Base-by-base conservation (phyloP, 1,140 invertebrate genomes). In the Drosophila funebris region DNA sequence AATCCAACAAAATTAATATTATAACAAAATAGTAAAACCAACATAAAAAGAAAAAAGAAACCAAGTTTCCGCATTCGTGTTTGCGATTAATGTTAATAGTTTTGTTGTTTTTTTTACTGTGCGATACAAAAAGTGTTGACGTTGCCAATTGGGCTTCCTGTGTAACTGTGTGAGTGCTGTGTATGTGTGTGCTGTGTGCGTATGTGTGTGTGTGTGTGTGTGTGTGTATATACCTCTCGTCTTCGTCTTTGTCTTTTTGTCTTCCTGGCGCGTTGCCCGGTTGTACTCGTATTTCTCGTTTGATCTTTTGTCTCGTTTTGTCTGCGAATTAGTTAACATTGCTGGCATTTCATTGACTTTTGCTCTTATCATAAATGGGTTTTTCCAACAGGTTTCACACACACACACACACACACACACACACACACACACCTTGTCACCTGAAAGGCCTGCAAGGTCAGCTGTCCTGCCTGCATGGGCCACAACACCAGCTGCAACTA, bases 271-370 rank as follows among this genome's bases (percentile, higher is more conserved):
- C 13, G 36, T 46, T 56, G 50, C 52, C 56, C 46, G 20, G 57
- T 46, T 62, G 70, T 73, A 63, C 74, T 74, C 53, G 74, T 76
- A 76, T 76, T 76, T 76, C 74, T 68, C 63, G 74, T 76, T 76
- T 72, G 20, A 54, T 54, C 43, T 76, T 52, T 36, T 50, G 29
- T 33, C 41, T 44, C 37, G 52, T 56, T 72, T 57, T 36, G 57
- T 22, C 62, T 9, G 58, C 71, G 71, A 85, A 87, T 87, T 87
- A 88, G 82, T 83, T 87, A 85, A 85, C 73, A 85, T 71, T 50
- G 62, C 16, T 73, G 74, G 69, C 74, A 77, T 77, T 77, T 77
- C 71, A 77, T 74, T 77, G 74, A 77, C 74, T 77, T 77, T 77
- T 77, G 74, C 64, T 77, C 74, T 77, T 77, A 77, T 62, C 64